Percentiles rank a stretch among this genome's conserved stretches.
phyloP scores from a whole-genome alignment of 1,140 invertebrate genomes.

The Phocides pigmalion region DNA sequence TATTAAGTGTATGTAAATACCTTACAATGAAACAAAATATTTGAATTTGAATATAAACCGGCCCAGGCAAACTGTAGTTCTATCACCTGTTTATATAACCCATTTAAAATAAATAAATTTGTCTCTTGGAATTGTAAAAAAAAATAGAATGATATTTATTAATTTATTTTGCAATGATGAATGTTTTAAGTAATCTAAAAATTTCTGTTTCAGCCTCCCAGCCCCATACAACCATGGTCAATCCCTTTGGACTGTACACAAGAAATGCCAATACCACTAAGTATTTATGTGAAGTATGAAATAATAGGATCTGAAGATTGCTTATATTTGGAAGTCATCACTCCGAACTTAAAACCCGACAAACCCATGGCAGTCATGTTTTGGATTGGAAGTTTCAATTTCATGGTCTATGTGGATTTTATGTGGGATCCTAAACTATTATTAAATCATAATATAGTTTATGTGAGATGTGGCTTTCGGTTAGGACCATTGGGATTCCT shows the following conservation, averaged over 20 bases:
- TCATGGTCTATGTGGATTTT: constrained; percentile 48
- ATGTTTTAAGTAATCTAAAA: no score
- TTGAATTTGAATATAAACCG: no score
- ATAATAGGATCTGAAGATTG: constrained; percentile 67
- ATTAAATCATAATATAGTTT: constrained; percentile 61
- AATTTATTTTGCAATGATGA: constrained; percentile 3
- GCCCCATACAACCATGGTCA: constrained; percentile 53
- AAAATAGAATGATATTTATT: no score
- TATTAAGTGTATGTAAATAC: no score
- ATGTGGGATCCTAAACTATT: constrained; percentile 56
- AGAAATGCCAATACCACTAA: constrained; percentile 47
- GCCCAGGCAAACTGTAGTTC: no score
- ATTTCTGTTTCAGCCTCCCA: constrained; percentile 60
- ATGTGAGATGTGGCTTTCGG: constrained; percentile 64
- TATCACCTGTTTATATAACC: no score
- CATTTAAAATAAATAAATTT: background rate
- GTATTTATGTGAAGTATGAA: constrained; percentile 32
- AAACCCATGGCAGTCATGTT: constrained; percentile 73
- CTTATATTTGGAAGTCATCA: constrained; percentile 64
- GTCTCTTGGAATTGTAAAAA: no score
- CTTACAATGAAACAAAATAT: no score
- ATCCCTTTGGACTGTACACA: constrained; percentile 60
- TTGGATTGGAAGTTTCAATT: constrained; percentile 64
- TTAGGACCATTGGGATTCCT: constrained; percentile 73
- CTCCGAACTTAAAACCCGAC: constrained; percentile 55